Evolutionary conservation across 1,140 invertebrate species (phyloP).

Genomic region (Philotrypesis tridentata): DNA sequence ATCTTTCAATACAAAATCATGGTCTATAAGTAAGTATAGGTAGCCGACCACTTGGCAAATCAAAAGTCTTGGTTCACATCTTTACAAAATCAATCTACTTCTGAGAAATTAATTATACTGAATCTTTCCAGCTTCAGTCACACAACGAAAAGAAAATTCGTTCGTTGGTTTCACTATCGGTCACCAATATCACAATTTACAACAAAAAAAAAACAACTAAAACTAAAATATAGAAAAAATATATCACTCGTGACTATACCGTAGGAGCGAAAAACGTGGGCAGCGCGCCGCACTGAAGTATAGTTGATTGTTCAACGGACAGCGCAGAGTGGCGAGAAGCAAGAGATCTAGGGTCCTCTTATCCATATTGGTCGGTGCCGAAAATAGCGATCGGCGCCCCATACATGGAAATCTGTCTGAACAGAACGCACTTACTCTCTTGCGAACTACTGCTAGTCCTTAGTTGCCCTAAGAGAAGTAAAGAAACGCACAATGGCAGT

Average conservation of each 20-base stretch:
- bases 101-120: too few relatives aligned
- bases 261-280: constrained; percentile 9
- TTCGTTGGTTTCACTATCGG: too few relatives aligned
- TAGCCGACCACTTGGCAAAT: too few relatives aligned
- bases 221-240: not conserved
- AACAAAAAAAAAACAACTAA: not conserved
- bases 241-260: constrained; percentile 4
- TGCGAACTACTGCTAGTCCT: constrained; percentile 58
- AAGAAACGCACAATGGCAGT: constrained; percentile 41
- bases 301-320: constrained; percentile 47
- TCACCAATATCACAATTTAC: too few relatives aligned
- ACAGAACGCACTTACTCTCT: constrained; percentile 38
- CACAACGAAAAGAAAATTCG: too few relatives aligned
- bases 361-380: constrained; percentile 68
- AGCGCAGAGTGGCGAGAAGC: constrained; percentile 65
- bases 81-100: too few relatives aligned
- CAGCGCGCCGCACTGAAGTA: constrained; percentile 13
- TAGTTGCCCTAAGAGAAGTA: constrained; percentile 63
- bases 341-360: constrained; percentile 66
- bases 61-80: too few relatives aligned
- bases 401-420: constrained; percentile 67
- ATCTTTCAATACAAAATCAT: too few relatives aligned
- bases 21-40: too few relatives aligned
- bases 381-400: constrained; percentile 69
- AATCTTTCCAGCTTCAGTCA: too few relatives aligned